A percentile compares a stretch with the other conserved stretches of the same genome.
Evolutionary conservation across 2,113 vertebrate species (phyloP).

Genomic region (Symphodus melops): DNA sequence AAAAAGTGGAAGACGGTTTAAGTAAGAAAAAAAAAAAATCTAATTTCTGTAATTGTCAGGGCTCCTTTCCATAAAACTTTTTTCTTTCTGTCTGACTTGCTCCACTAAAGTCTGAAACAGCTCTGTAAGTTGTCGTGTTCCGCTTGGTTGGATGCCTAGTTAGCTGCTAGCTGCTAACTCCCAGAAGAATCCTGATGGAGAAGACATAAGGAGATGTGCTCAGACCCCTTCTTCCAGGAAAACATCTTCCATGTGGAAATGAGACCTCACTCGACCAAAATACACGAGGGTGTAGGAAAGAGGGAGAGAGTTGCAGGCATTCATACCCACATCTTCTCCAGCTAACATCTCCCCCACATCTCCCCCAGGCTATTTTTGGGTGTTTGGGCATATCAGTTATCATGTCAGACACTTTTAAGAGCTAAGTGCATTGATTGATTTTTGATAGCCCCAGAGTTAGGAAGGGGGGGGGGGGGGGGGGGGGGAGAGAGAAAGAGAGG

Average conservation of each 20-base stretch:
- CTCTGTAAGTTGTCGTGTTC: slow-evolving; percentile 43
- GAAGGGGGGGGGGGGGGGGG: no score
- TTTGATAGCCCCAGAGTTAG: slow-evolving; percentile 76
- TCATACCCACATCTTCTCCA: slow-evolving; percentile 31
- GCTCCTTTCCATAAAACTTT: slow-evolving; percentile 74
- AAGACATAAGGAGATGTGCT: slow-evolving; percentile 40
- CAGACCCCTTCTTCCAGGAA: slow-evolving; percentile 46
- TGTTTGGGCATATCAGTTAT: slow-evolving; percentile 69
- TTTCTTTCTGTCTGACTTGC: slow-evolving; percentile 58
- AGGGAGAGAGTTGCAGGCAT: slow-evolving; percentile 17
- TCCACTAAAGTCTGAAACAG: slow-evolving; percentile 60
- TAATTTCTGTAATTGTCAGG: slow-evolving; percentile 69
- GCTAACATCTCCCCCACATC: slow-evolving; percentile 43
- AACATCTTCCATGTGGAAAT: slow-evolving; percentile 48
- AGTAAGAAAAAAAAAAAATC: slow-evolving; percentile 33
- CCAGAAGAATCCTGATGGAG: slow-evolving; percentile 44
- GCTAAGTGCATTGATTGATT: slow-evolving; percentile 83
- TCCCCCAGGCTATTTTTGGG: slow-evolving; percentile 74
- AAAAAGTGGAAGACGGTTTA: slow-evolving; percentile 15
- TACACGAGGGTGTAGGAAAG: slow-evolving; percentile 3
- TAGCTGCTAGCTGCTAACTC: slow-evolving; percentile 13
- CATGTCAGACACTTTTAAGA: slow-evolving; percentile 78
- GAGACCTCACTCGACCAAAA: slow-evolving; percentile 42
- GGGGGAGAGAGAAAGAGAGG: no score
- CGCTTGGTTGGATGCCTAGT: slow-evolving; percentile 24